Percentiles rank a stretch among this genome's conserved stretches.
Conservation (phyloP, 2,797 vertebrate genomes). For the Lagorchestes hirsutus region DNA sequence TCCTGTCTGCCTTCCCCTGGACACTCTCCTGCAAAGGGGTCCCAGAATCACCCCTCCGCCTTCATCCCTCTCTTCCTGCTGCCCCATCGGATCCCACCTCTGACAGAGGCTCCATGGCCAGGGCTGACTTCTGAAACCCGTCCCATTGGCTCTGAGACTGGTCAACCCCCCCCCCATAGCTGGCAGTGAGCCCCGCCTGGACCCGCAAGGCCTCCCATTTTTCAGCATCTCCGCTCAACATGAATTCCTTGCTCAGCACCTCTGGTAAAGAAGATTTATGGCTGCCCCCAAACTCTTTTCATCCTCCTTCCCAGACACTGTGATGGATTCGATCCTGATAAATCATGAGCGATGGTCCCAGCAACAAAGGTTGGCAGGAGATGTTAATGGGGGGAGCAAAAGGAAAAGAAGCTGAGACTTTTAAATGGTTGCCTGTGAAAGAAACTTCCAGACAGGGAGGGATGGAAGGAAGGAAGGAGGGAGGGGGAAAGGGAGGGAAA, state of each 20-base stretch:
- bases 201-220: slow-evolving; percentile 60
- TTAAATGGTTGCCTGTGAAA: not conserved
- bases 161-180: not conserved
- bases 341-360: slow-evolving; percentile 64
- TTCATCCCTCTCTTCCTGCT: not conserved
- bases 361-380: slow-evolving; percentile 26
- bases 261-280: slow-evolving; percentile 79
- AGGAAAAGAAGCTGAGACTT: slow-evolving; percentile 14
- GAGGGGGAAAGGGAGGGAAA: not conserved
- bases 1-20: not conserved
- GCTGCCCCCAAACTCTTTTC: slow-evolving; percentile 68
- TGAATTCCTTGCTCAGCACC: slow-evolving; percentile 77
- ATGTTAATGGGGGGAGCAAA: slow-evolving; percentile 28
- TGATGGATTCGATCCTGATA: slow-evolving; percentile 78
- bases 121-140: not conserved
- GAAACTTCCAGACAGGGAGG: not conserved
- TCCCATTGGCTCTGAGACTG: not conserved
- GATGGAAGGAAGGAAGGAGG: accelerated
- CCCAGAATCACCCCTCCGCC: not conserved
- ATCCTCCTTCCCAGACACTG: slow-evolving; percentile 70
- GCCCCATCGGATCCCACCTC: not conserved
- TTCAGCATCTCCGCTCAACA: slow-evolving; percentile 71
- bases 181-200: not conserved
- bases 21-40: not conserved
- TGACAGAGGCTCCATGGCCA: not conserved